These are phyloP conservation scores for Rhinoderma darwinii DNA, from an alignment of 2,113 vertebrate species.

Conservation along the genomic window DNA sequence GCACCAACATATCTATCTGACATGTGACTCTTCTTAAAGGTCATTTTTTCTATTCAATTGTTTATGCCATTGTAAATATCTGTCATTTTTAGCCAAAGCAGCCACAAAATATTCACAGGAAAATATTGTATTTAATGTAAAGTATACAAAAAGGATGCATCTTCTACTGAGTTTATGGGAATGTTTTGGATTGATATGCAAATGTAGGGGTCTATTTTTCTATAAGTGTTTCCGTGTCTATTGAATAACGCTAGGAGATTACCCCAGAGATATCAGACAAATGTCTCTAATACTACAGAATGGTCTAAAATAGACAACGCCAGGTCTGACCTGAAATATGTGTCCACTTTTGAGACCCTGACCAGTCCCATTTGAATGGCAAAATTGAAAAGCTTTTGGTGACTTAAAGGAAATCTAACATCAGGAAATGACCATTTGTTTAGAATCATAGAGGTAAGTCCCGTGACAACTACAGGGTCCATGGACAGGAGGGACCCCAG, in stretches of 20 bases:
- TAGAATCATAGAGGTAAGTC: neutral
- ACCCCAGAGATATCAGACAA: neutral
- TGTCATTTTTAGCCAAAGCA: slow-evolving; percentile 44
- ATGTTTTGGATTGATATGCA: neutral
- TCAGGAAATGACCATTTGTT: neutral
- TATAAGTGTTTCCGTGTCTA: neutral
- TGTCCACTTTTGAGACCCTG: neutral
- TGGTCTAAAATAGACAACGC: neutral
- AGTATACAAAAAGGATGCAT: neutral
- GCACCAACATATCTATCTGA: slow-evolving; percentile 65
- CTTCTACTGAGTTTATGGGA: no score
- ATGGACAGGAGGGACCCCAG: no score
- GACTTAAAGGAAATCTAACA: no score
- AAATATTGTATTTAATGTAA: neutral
- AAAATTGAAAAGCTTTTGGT: neutral
- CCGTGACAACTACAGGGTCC: no score
- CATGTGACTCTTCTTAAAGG: slow-evolving; percentile 55
- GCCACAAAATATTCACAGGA: slow-evolving; percentile 1
- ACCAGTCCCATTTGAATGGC: no score
- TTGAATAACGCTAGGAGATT: neutral
- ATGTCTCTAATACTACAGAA: neutral
- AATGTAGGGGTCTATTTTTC: neutral
- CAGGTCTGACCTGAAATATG: neutral
- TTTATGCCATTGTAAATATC: slow-evolving; percentile 50
- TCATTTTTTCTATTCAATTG: slow-evolving; percentile 49